A percentile compares a stretch with the other conserved stretches of the same genome.
These are phyloP conservation scores for Triplophysa rosa DNA, from an alignment of 2,113 vertebrate species.

Conservation along the genomic window DNA sequence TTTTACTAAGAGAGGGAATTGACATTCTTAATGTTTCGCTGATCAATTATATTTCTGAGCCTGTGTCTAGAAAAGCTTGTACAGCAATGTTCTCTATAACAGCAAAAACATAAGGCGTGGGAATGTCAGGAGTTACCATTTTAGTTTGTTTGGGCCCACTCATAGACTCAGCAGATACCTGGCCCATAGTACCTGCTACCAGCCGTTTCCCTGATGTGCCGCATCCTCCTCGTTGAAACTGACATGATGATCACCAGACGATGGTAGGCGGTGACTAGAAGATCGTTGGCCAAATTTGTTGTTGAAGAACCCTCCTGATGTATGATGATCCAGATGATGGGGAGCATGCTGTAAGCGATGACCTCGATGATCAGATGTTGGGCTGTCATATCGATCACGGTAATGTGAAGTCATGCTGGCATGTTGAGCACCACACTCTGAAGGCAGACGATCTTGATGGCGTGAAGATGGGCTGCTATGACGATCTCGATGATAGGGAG, in stretches of 20 bases:
- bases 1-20: neutral
- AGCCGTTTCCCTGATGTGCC: too few species aligned
- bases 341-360: neutral
- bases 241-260: neutral
- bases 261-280: neutral
- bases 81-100: neutral
- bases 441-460: neutral
- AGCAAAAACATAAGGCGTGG: slow-evolving; percentile 2
- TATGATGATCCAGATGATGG: neutral
- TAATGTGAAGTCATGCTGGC: neutral
- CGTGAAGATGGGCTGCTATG: neutral
- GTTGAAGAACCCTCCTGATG: neutral
- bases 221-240: too few species aligned
- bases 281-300: neutral
- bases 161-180: neutral
- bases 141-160: neutral
- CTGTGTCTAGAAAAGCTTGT: neutral
- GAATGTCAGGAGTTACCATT: neutral
- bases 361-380: neutral
- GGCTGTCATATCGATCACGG: neutral
- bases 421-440: neutral
- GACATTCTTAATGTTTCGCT: neutral
- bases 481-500: neutral
- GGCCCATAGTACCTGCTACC: too few species aligned
- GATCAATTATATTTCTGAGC: slow-evolving; percentile 8